Evolutionary conservation across 2,113 vertebrate genomes (phyloP), one percentile per base, ranked within the genome.

Genomic region (Chascanopsetta lugubris): DNA sequence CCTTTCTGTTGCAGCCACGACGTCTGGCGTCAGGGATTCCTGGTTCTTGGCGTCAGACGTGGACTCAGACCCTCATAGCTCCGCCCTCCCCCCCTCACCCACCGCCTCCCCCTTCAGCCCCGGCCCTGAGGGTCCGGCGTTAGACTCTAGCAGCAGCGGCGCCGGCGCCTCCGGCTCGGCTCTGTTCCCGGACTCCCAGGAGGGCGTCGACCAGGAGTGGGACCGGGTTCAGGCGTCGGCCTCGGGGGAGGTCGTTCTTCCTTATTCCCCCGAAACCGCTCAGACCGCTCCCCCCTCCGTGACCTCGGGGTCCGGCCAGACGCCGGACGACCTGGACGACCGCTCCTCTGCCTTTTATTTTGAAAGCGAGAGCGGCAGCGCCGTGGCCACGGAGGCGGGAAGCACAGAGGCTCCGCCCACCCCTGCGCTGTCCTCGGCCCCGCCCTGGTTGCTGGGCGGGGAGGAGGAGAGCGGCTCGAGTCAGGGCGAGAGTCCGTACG

Each of bases 391-490:
- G 0, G 85, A 86, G 47, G 49, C 51, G 13, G 84, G 48, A 36
- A 56, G 60, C 22, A 25, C 32, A 1, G 42, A 18, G 0, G 9
- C 89, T 26, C 88, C 89, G 0, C 25, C 65, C 69, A 0, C 74
- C 76, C 51, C 91, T 73, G 66, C 84, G 78, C 71, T 80, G 51
- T 57, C 75, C 59, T 85, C 85, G n/a, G 82, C 92, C 68, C 87
- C 90, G 27, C 86, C 93, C 54, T 94, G 93, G 94, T 86, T 89
- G 20, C 69, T 93, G 82, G 92, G 94, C 49, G 90, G 79, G 45
- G 94, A 96, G 65, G 96, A 96, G 87, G 94, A 96, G 82, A 97
- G 96, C 47, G 95, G 95, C 84, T 98, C 96, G 77, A 95, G 95
- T 61, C 95, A 93, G 86, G 91, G 90, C 69, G 96, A 96, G 77